These are phyloP conservation scores for Sebastolobus altivelis DNA, from an alignment of 2,797 vertebrate genomes.

Conservation along the genomic window DNA sequence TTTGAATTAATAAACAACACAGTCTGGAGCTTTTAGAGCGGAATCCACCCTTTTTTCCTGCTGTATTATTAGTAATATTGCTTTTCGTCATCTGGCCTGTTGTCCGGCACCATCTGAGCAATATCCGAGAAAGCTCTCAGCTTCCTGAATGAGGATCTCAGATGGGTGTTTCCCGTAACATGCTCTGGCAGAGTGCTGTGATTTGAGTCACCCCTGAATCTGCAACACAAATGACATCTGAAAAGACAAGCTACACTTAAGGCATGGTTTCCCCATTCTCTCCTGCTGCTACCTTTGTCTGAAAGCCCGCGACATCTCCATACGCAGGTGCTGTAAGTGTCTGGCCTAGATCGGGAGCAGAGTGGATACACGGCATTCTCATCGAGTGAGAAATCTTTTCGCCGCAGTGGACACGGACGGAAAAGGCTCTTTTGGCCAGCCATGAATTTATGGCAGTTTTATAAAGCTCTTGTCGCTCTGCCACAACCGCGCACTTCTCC, in stretches of 20 bases:
- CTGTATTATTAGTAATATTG: constrained; percentile 83
- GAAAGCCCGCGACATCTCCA: constrained; percentile 64
- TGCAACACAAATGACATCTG: constrained; percentile 70
- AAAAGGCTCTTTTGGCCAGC: not conserved
- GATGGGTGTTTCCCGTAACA: constrained; percentile 71
- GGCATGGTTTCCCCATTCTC: constrained; percentile 49
- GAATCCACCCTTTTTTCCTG: constrained; percentile 66
- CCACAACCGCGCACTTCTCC: constrained; percentile 45
- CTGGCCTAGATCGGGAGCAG: constrained; percentile 50
- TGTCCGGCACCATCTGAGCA: constrained; percentile 68
- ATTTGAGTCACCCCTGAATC: constrained; percentile 69
- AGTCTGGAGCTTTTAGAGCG: constrained; percentile 82
- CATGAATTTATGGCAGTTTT: constrained; percentile 29
- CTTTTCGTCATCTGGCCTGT: constrained; percentile 74
- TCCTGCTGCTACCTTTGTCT: constrained; percentile 51
- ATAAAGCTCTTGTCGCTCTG: constrained; percentile 23
- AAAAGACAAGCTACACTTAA: constrained; percentile 58
- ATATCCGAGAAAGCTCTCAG: constrained; percentile 82
- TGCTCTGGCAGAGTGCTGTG: constrained; percentile 71
- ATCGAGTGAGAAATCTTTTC: constrained; percentile 32
- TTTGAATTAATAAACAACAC: constrained; percentile 89
- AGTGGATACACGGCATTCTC: constrained; percentile 29
- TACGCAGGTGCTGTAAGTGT: constrained; percentile 50
- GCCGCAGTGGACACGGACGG: constrained; percentile 19
- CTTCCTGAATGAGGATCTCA: constrained; percentile 49